A percentile compares a stretch with the other conserved stretches of the same genome.
phyloP scores from a whole-genome alignment of 1,140 invertebrate genomes.

The Aleiodes sp. region DNA sequence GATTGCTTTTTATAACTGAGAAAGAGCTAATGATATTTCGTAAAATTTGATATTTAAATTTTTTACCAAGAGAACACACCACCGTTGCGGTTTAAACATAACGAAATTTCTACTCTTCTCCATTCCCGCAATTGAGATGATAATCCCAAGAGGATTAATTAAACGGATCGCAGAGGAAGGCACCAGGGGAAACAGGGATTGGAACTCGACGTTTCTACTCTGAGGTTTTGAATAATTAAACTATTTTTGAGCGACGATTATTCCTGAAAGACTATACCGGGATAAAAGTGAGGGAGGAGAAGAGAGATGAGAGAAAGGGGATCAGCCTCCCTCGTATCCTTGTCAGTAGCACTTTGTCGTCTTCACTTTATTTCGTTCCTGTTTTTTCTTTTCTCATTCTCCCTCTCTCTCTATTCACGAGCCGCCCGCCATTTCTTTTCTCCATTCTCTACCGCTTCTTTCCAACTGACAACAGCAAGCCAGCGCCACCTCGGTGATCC shows the following conservation, averaged over 20 bases:
- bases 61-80: not conserved
- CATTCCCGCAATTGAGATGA: conserved; percentile 3
- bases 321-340: conserved; percentile 22
- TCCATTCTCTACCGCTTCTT: conserved; percentile 16
- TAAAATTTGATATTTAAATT: not conserved
- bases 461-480: conserved; percentile 25
- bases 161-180: not conserved
- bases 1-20: too few species aligned
- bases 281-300: not conserved
- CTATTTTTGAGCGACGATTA: conserved; percentile 23
- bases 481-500: conserved; percentile 58
- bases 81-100: conserved; percentile 2
- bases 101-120: conserved; percentile 4
- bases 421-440: not conserved
- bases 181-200: not conserved
- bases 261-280: not conserved
- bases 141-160: conserved; percentile 1
- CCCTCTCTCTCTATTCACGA: conserved; percentile 15
- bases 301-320: conserved; percentile 13
- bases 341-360: conserved; percentile 9
- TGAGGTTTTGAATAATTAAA: conserved; percentile 32
- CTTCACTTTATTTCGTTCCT: not conserved
- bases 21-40: not conserved
- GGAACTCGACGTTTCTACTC: conserved; percentile 4
- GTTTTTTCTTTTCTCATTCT: conserved; percentile 33